phyloP scores from a whole-genome alignment of 23 tunicate genomes.

The Trididemnum nubilum region DNA sequence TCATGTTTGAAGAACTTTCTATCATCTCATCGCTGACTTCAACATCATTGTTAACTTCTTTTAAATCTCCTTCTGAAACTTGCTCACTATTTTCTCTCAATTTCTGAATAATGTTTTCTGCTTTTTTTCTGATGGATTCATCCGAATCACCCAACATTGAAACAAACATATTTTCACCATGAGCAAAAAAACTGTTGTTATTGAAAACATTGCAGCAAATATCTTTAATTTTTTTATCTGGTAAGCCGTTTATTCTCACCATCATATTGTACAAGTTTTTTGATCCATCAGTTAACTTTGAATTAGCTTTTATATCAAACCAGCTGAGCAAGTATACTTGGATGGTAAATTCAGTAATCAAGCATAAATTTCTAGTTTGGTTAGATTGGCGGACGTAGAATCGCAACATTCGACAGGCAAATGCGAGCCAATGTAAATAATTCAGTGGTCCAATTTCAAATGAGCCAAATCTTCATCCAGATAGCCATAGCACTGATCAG shows the following conservation, averaged over 20 bases:
- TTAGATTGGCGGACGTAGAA: neutral
- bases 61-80: neutral
- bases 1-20: neutral
- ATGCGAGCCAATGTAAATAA: slow-evolving; percentile 8
- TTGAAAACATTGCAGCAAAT: neutral
- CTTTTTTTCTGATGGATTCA: neutral
- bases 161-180: slow-evolving; percentile 20
- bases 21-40: neutral
- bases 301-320: slow-evolving; percentile 37
- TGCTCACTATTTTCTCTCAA: neutral
- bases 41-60: neutral
- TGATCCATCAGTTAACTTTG: slow-evolving; percentile 1
- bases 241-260: neutral
- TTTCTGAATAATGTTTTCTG: neutral
- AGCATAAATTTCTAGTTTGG: neutral
- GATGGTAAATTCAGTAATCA: neutral
- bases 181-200: slow-evolving; percentile 30
- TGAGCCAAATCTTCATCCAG: neutral
- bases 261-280: slow-evolving; percentile 11
- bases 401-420: neutral
- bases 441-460: slow-evolving; percentile 18
- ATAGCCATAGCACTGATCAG: slow-evolving; percentile 23
- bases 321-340: slow-evolving; percentile 26
- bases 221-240: neutral
- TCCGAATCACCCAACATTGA: slow-evolving; percentile 17